Base-by-base conservation (phyloP, 2,888 invertebrate species). In the Tuberolachnus salignus region DNA sequence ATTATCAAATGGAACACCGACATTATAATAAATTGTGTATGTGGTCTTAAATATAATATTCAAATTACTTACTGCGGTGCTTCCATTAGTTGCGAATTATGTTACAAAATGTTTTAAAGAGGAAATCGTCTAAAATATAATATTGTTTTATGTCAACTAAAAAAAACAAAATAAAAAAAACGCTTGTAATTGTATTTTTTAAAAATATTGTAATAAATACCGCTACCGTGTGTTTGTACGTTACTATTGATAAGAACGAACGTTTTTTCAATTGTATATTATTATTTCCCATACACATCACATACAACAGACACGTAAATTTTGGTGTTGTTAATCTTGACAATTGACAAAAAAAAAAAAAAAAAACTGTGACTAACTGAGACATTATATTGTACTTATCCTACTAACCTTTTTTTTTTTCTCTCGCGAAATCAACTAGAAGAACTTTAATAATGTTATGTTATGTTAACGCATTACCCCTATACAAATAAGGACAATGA, bases 391-490 rank as follows among this genome's bases (percentile, higher is more conserved):
- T 53, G n/a, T 55, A 46, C 46, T 16, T 71, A 71, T 57, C 13
- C 23, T 16, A 1, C 16, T 44, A 70, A 70, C 44, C 21, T 70
- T 55, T 53, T 69, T 67, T 53, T 21, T 11, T 9, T 55, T 55
- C 8, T 53, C 1, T 23, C 10, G n/a, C 6, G 16, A 55, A 55
- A 34, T 34, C 55, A 70, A 23, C 23, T 57, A 61, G 51, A 23
- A 19, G 26, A 73, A 64, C 74, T 64, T 64, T 23, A 44, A 51
- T 63, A 74, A 74, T 74, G n/a, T 66, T 55, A 74, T 74, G n/a
- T 66, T 55, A 34, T 34, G 6, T 34, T 34, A 42, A 55, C 53
- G 34, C 34, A n/a, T 64, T 74, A 64, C n/a, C 64, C 64, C 42
- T 64, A 51, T 55, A 23, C 16, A 53, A 51, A 51, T 23, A 9